Percentiles rank a stretch among this genome's conserved stretches.
Conservation (phyloP, 2,113 vertebrate species). For the Eptesicus fuscus region DNA sequence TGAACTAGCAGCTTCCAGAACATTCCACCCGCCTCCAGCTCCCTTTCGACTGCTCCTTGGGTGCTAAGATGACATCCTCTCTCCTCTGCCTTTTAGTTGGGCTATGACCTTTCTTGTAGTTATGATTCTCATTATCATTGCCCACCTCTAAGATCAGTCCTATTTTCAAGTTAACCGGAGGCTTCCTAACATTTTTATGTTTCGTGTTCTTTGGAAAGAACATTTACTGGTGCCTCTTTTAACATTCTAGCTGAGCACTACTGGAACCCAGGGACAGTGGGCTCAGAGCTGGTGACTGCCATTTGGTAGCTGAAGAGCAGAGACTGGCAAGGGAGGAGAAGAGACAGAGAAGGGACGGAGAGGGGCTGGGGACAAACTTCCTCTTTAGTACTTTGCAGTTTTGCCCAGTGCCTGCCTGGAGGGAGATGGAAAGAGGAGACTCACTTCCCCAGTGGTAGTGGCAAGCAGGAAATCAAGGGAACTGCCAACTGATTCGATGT, state of each 20-base stretch:
- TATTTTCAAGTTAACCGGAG: background rate
- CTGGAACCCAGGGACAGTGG: background rate
- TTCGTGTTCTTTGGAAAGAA: background rate
- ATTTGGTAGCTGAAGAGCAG: background rate
- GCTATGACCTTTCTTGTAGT: background rate
- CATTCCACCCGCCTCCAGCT: background rate
- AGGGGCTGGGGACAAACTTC: background rate
- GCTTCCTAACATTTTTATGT: background rate
- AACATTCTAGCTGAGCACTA: background rate
- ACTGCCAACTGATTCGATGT: background rate
- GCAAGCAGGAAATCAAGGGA: background rate
- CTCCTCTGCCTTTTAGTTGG: background rate
- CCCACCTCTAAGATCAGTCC: background rate
- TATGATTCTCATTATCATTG: background rate
- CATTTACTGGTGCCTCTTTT: background rate
- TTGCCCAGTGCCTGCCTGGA: background rate
- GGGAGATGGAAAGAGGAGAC: background rate
- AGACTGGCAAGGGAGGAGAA: background rate
- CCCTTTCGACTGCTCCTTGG: background rate
- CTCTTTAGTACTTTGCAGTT: background rate
- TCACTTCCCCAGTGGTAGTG: rapidly evolving
- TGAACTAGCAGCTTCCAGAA: background rate
- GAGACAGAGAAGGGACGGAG: background rate
- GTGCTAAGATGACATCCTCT: background rate
- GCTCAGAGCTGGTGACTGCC: background rate